Percentiles rank a stretch among this genome's conserved stretches.
These are phyloP conservation scores for Micromussa lordhowensis DNA, from an alignment of 92 coral and sea anemone species.

Conservation along the genomic window DNA sequence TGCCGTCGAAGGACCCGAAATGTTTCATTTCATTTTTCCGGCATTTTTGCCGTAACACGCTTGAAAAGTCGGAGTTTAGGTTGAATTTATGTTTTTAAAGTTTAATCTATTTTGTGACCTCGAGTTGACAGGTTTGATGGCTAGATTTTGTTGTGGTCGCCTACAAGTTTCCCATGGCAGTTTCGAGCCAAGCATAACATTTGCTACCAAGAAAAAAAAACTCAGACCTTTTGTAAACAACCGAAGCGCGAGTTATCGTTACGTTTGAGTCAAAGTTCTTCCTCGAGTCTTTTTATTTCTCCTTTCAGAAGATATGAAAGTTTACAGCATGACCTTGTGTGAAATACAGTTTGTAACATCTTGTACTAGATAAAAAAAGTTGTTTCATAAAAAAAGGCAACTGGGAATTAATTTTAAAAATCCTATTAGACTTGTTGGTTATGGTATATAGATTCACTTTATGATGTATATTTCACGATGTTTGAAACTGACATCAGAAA, in stretches of 20 bases:
- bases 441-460: background rate
- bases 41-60: conserved; percentile 7
- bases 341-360: background rate
- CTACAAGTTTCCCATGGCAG: conserved; percentile 6
- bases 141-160: conserved; percentile 32
- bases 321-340: conserved; percentile 6
- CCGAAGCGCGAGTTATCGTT: conserved; percentile 10
- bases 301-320: background rate
- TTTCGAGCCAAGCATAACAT: background rate
- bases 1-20: conserved; percentile 18
- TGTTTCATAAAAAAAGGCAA: background rate
- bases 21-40: conserved; percentile 15
- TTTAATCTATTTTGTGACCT: conserved; percentile 20
- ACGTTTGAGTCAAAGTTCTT: background rate
- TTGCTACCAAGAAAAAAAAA: conserved; percentile 10
- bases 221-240: conserved; percentile 37
- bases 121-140: conserved; percentile 30
- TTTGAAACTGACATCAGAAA: conserved; percentile 45
- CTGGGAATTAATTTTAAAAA: background rate
- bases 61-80: conserved; percentile 32
- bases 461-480: conserved; percentile 1
- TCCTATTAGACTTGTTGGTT: background rate
- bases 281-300: background rate
- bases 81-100: conserved; percentile 8
- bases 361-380: conserved; percentile 1